Evolutionary conservation across 2,113 vertebrate genomes (phyloP), one percentile per base, ranked within the genome.

Genomic region (Pagrus major): DNA sequence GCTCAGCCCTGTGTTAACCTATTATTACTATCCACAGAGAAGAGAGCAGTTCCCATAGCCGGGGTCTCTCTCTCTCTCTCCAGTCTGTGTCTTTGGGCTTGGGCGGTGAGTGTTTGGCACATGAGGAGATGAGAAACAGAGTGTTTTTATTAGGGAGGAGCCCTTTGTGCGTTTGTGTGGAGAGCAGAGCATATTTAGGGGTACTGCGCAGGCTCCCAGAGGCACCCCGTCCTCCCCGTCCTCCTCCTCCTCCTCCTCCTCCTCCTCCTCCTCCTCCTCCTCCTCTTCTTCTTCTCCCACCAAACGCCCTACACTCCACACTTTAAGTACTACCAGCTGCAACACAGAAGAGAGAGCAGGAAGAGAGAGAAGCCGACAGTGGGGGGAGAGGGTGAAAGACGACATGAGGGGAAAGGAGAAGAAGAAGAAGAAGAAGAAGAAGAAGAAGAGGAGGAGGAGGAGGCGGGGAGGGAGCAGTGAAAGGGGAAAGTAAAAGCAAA

Each of bases 311-410:
- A 76, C 90, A 78, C 86, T 87, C 86, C 84, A 83, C 84, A 83
- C 87, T 88, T 74, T 95, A 95, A 96, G 90, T 93, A 91, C 92
- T 91, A 94, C 94, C 95, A 95, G 95, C 94, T 95, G 95, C 90
- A 86, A 85, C 72, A 72, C 72, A 56, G 71, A 90, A 56, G 71
- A 90, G 72, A 61, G 63, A 84, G 49, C 85, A 85, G 88, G 79
- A 78, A 82, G 78, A 81, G 69, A 79, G 83, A 86, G 47, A 47
- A 79, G 37, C 73, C 21, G 70, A 78, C 77, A 41, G 75, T 25
- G 42, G 39, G 65, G 71, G 67, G 66, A 27, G 64, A 29, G 65
- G 14, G 61, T n/a, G 49, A 78, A 80, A n/a, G 78, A 79, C 51
- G 5, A 37, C 47, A 59, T 14, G 73, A 66, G 44, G 56, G 56